Percentiles rank a stretch among this genome's conserved stretches.
These are phyloP conservation scores for Incurvaria masculella DNA, from an alignment of 2,888 invertebrate genomes.

Conservation along the genomic window DNA sequence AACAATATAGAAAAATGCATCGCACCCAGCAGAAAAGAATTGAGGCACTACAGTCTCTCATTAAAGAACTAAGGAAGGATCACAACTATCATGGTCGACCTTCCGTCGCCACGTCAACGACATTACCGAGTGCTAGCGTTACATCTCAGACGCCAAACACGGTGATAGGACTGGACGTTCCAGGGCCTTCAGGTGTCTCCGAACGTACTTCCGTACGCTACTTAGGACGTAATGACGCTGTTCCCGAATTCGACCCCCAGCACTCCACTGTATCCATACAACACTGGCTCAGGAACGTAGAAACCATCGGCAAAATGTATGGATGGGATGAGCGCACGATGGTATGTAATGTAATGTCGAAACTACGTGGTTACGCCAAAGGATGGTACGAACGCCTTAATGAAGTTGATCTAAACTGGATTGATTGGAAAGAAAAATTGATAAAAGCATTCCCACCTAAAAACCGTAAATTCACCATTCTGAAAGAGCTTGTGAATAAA, in stretches of 20 bases:
- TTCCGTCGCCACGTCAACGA: too few relatives aligned
- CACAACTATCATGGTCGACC: too few relatives aligned
- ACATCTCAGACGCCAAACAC: too few relatives aligned
- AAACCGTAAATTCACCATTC: conserved; percentile 9
- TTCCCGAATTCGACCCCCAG: conserved; percentile 8
- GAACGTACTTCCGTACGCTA: too few relatives aligned
- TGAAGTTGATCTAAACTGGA: conserved; percentile 11
- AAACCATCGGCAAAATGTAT: conserved; percentile 13
- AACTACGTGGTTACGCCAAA: conserved; percentile 15
- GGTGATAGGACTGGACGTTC: too few relatives aligned
- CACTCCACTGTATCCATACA: conserved; percentile 10
- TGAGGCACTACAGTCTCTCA: too few relatives aligned
- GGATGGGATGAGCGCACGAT: conserved; percentile 17
- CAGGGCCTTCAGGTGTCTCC: too few relatives aligned
- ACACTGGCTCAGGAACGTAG: conserved; percentile 16
- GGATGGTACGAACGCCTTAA: conserved; percentile 16
- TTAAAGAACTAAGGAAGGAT: too few relatives aligned
- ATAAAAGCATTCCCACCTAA: conserved; percentile 12
- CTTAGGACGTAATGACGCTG: background rate
- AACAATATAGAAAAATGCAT: too few relatives aligned
- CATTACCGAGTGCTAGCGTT: too few relatives aligned
- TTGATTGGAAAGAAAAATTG: conserved; percentile 10
- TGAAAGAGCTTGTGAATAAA: conserved; percentile 10
- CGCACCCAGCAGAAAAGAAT: too few relatives aligned
- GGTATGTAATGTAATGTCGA: conserved; percentile 15